A percentile compares a stretch with the other conserved stretches of the same genome.
Evolutionary conservation across 1,140 invertebrate genomes (phyloP).

Genomic region (Brachionus rubens): DNA sequence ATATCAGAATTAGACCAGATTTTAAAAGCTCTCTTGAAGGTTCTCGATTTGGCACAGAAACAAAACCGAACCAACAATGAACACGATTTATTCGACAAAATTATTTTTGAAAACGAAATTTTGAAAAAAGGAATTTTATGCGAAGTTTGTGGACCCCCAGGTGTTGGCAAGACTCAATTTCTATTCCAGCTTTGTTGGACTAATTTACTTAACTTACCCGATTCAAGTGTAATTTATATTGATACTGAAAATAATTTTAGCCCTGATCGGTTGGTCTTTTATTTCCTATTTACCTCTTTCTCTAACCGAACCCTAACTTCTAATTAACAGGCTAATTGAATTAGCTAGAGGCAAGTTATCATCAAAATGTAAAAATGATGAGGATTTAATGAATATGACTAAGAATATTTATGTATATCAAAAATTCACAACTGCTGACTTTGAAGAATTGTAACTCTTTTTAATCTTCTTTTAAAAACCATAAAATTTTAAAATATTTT

Average conservation of each 20-base stretch:
- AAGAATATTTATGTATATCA: slow-evolving; percentile 23
- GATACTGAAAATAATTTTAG: slow-evolving; percentile 35
- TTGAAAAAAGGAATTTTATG: not conserved
- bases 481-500: not conserved
- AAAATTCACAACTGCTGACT: not conserved
- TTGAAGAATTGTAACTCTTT: not conserved
- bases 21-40: not conserved
- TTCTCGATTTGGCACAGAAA: not conserved
- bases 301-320: too few relatives aligned
- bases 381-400: slow-evolving; percentile 7
- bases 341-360: not conserved
- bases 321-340: not conserved
- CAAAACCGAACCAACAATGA: not conserved
- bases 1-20: not conserved
- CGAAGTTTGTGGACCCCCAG: slow-evolving; percentile 15
- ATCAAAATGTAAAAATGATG: not conserved
- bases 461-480: not conserved
- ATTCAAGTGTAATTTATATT: slow-evolving; percentile 16
- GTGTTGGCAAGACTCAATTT: slow-evolving; percentile 28
- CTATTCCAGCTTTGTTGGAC: not conserved
- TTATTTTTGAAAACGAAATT: slow-evolving; percentile 1
- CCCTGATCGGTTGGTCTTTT: not conserved
- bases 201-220: not conserved
- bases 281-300: too few relatives aligned
- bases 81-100: not conserved